Base-by-base conservation (phyloP, 1,140 invertebrate genomes). In the Zaprionus nigranus region DNA sequence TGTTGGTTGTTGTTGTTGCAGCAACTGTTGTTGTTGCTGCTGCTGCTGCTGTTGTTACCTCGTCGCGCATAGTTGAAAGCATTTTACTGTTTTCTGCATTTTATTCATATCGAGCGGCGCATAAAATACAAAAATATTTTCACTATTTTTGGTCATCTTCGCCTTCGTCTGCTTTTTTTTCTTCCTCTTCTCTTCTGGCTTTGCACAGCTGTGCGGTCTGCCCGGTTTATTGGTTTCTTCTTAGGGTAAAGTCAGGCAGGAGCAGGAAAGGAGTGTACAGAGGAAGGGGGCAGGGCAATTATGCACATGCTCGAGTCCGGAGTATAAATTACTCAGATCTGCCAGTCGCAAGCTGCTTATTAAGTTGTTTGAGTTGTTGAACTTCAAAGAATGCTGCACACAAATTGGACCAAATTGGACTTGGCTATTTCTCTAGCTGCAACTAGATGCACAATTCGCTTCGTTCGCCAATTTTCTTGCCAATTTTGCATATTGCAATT, bases 51-150 rank as follows among this genome's bases (percentile, higher is more conserved):
- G 58, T 38, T 71, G 72, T 24, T 56, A 57, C 78, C 46, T 53
- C 65, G 51, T 49, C 54, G 60, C 24, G 54, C 46, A 64, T 61
- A 82, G 71, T 65, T 83, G 81, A 84, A 83, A 84, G 74, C 82
- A 83, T 84, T 84, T 84, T 73, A 69, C 84, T 87, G 85, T 81
- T 84, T 79, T 82, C 68, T 72, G 74, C 75, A 78, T 83, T 86
- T 88, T 75, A 80, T 78, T 74, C 84, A 62, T 68, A 88, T 86
- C 84, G 78, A 83, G 69, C 58, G 57, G 30, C 22, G 73, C 83
- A 86, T 72, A 68, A 73, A 79, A 75, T 78, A 75, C 67, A 75
- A 67, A 81, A 81, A 88, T 84, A 84, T 81, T 81, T 88, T 46
- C 73, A 81, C 83, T 87, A 88, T 88, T 88, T 87, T 87, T 82